Evolutionary conservation across 1,140 invertebrate species (phyloP), one percentile per base, ranked within the genome.

Genomic region (Drosophila rhopaloa): DNA sequence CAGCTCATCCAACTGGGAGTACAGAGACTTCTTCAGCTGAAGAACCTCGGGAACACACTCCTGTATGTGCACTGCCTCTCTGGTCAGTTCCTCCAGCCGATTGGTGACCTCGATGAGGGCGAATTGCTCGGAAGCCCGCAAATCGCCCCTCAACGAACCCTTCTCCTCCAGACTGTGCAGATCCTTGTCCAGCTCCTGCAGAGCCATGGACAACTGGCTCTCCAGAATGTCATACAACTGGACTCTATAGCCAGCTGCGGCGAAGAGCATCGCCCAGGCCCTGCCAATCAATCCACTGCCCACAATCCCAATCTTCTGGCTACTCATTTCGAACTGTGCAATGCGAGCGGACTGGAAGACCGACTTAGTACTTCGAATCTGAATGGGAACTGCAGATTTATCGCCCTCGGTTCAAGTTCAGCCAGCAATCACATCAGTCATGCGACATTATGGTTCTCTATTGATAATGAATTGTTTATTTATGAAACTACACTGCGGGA

Each of bases 241-340:
- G 8, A 99, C 97, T 75, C 96, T 93, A 92, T 98, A 98, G 4
- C 97, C 97, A 19, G 95, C 97, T 11, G 96, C 95, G 0, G 97
- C 97, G 92, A 98, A 99, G 1, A 99, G 93, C 97, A 99, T 98
- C 0, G 98, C 95, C 97, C 97, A 99, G 90, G 97, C 98, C 50
- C 96, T 94, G 4, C 98, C 98, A 70, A 99, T 98, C 27, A 99
- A 93, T 10, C 98, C 98, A 93, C 98, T 95, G 80, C 95, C 95
- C 61, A 95, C 92, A 62, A 96, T 96, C 56, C 95, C 95, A 85
- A 96, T 95, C 93, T 95, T 96, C 92, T 95, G 94, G 16, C 56
- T 37, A 65, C 72, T 79, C 90, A 91, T 91, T 61, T 41, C 60
- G 27, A 51, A 88, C 76, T 88, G 57, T 38, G 10, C 16, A 11